Evolutionary conservation across 2,888 invertebrate species (phyloP), one percentile per base, ranked within the genome.

Genomic region (Cephus pygmeus): DNA sequence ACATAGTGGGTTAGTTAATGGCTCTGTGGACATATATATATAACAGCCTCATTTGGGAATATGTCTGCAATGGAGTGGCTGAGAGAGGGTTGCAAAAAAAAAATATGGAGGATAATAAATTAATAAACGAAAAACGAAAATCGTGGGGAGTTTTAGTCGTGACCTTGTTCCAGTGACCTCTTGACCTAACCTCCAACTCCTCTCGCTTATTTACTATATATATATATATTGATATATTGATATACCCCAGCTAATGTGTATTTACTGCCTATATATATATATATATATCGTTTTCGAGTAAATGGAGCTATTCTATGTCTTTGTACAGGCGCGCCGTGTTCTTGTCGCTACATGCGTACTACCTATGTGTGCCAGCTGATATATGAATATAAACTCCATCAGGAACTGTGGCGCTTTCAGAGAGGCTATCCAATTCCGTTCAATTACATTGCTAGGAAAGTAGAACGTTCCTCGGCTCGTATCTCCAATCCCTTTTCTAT

Each of bases 141-240:
- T 15, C 35, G 30, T 30, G 23, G 36, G 30, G 23, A 9, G 1
- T 56, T 56, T 56, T 56, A 23, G 74, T 33, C 56, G 79, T 80
- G 85, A 86, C 88, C 88, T 86, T 87, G 88, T 83, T 81, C 88
- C 84, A 85, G 84, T 88, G 83, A 83, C 88, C 88, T 85, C 84
- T 85, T 85, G 87, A 87, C 87, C 86, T 77, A 83, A 77, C 76
- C 35, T 73, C 33, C 23, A 23, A 56, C 56, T 56, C 1, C 56
- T 56, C 6, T 9, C 23, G 56, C 23, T 23, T 23, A 56, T 56
- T 23, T 9, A 2, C 56, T 56, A 2, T 31, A 71, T 30, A 33
- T 31, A 71, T 30, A 33, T 33, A 33, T 33, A 33, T 33, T 33
- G 33, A 33, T 33, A 33, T 30, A 71, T 30, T 30, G 56, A 1